These are phyloP conservation scores for Amphiura filiformis DNA, from an alignment of 35 echinoderm and acorn worm genomes.

Conservation along the genomic window DNA sequence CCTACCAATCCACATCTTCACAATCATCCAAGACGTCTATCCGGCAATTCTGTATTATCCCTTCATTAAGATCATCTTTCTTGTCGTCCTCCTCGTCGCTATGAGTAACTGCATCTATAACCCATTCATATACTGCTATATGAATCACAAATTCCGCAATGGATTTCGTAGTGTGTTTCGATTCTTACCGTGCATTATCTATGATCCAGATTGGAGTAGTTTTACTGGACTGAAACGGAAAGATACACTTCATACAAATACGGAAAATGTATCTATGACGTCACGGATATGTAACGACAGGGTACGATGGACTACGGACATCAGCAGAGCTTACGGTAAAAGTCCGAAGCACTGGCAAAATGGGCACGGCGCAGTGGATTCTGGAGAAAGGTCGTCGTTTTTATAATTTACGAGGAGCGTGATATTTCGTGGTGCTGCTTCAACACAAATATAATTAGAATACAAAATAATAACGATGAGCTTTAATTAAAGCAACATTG, in stretches of 20 bases:
- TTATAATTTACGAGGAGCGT: background rate
- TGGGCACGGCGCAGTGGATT: background rate
- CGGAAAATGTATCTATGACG: constrained; percentile 51
- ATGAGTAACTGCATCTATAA: constrained; percentile 98
- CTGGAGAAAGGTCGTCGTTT: background rate
- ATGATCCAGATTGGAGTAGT: constrained; percentile 63
- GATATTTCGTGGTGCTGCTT: too few relatives aligned
- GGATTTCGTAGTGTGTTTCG: constrained; percentile 90
- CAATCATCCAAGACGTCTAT: constrained; percentile 73
- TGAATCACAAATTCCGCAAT: constrained; percentile 99
- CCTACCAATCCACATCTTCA: constrained; percentile 88
- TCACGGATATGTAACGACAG: constrained; percentile 28
- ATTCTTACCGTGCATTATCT: constrained; percentile 64
- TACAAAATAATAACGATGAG: too few relatives aligned
- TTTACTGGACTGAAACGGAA: constrained; percentile 31
- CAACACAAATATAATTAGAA: too few relatives aligned
- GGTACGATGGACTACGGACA: background rate
- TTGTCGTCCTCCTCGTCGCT: constrained; percentile 51
- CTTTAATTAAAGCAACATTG: too few relatives aligned
- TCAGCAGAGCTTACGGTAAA: background rate
- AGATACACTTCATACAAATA: constrained; percentile 64
- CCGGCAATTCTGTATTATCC: constrained; percentile 35
- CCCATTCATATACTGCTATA: constrained; percentile 97
- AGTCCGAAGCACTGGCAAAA: background rate
- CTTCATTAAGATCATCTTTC: constrained; percentile 73